Base-by-base conservation (phyloP, 2,113 vertebrate species). In the Ranitomeya imitator region DNA sequence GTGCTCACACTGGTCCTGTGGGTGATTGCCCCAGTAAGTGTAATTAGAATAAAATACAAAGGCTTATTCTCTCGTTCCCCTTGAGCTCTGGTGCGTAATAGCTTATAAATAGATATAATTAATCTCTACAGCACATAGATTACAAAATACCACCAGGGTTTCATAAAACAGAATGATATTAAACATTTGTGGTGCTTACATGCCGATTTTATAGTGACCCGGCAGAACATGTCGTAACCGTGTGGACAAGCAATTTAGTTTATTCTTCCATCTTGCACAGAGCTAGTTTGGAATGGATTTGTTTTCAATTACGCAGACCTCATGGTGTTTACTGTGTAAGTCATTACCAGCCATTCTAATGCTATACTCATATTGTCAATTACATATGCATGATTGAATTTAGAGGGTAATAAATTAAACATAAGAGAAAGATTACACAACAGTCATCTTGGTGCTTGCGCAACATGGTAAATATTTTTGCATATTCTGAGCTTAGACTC, bases 341-440 rank as follows among this genome's bases (percentile, higher is more conserved):
- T 87, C 87, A 88, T 88, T 73, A 84, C 23, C 45, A 63, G 59
- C 80, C 74, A 19, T 88, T 73, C 81, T 78, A 76, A 83, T 88
- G 87, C 73, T 84, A 83, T 67, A 67, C 67, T 88, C 81, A 88
- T 88, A 88, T 88, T 88, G 59, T 77, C 80, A 84, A 83, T 88
- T 88, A 88, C 82, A 74, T 88, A 88, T 88, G 87, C 87, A 88
- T 88, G 87, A 83, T 88, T 88, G 80, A 61, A 88, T 77, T 88
- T 74, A 67, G 80, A 88, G 87, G 81, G 87, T 84, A 69, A 88
- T 88, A 88, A 88, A 88, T 84, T 78, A 88, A 88, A 88, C 80
- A 88, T 87, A 82, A 79, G 65, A 80, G 23, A 45, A 74, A 61
- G 79, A 81, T 74, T 83, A 83, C 80, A 83, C 45, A 88, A 55